A percentile compares a stretch with the other conserved stretches of the same genome.
Evolutionary conservation across 2,113 vertebrate genomes (phyloP).

Genomic region (Callipepla squamata): DNA sequence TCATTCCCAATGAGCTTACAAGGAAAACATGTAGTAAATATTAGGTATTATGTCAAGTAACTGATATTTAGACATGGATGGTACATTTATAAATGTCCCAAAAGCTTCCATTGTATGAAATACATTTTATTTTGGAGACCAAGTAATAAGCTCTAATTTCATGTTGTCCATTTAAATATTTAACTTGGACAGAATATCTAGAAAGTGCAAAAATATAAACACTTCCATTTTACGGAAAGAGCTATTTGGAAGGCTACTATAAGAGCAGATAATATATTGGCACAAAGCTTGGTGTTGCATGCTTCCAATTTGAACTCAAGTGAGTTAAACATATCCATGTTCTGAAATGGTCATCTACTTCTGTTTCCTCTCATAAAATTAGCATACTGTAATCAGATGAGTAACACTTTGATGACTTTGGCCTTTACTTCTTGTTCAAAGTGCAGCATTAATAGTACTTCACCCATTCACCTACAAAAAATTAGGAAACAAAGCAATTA

Average conservation of each 20-base stretch:
- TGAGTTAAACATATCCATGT: background rate
- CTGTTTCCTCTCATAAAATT: background rate
- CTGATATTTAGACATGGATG: background rate
- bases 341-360: background rate
- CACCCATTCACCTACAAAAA: background rate
- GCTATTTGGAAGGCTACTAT: background rate
- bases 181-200: background rate
- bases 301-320: background rate
- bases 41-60: background rate
- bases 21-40: background rate
- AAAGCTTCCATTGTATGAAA: background rate
- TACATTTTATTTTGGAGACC: background rate
- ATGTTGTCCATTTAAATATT: constrained; percentile 7
- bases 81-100: background rate
- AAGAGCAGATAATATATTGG: background rate
- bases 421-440: background rate
- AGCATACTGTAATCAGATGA: background rate
- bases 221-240: background rate
- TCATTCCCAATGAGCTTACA: background rate
- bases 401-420: background rate
- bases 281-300: background rate
- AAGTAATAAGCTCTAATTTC: background rate
- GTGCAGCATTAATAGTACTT: background rate
- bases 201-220: background rate
- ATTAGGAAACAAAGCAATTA: constrained; percentile 30